Base-by-base conservation (phyloP, 1,140 invertebrate species). In the Rhagoletis zephyria region DNA sequence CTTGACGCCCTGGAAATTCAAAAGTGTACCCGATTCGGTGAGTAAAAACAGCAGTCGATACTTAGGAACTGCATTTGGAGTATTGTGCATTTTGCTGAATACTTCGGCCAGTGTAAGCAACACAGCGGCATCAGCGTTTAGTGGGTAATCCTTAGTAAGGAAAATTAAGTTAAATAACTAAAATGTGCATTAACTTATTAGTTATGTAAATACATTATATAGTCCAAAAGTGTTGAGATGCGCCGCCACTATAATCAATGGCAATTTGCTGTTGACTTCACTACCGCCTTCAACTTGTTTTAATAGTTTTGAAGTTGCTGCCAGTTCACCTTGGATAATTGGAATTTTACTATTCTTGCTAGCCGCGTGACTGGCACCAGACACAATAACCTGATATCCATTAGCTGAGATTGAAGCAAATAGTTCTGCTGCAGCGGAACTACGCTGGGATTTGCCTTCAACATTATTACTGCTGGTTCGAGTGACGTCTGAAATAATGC, bases 1-100 rank as follows among this genome's bases (percentile, higher is more conserved):
- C 94, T 99, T 98, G 63, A 97, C 97, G 42, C 98, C 97, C 91
- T 98, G 97, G 91, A 98, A 99, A 94, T 99, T 99, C 30, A 98
- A 95, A 0, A 95, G 91, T 93, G 99, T 98, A 16, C 98, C 98
- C 88, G 95, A 97, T 63, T 98, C 98, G 77, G 98, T 96, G 40
- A 99, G 93, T 51, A 99, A 94, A 93, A 99, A 99, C 12, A 99
- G 93, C 12, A 99, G 92, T 91, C 99, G 98, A 90, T 96, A 96
- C 88, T 95, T 96, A 7, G 98, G 97, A 89, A 97, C 95, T 67
- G 97, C 97, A 90, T 96, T 95, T 9, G 95, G 93, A 77, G 95
- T 96, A 5, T 96, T 95, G 93, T 99, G 99, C n/a, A 99, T 94
- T 87, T 96, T 95, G 14, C 98, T 98, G 93, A 99, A 98, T 19